phyloP scores from a whole-genome alignment of 2,888 invertebrate genomes.

The Amphimallon solstitiale region DNA sequence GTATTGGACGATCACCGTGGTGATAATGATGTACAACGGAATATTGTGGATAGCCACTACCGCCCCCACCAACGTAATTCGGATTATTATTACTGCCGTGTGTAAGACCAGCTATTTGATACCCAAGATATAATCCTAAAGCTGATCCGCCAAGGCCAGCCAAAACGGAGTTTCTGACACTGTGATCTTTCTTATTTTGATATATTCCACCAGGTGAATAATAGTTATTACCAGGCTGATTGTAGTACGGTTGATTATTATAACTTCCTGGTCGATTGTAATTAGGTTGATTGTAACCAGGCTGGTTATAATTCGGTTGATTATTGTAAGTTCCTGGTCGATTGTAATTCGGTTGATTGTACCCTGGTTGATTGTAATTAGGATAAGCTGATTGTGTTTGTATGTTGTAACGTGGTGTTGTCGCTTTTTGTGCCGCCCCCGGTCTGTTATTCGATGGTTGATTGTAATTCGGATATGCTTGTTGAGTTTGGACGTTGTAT shows the following conservation, averaged over 20 bases:
- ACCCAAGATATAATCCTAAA: slow-evolving; percentile 37
- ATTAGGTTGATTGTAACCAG: slow-evolving; percentile 30
- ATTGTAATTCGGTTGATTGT: slow-evolving; percentile 30
- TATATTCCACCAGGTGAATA: slow-evolving; percentile 9
- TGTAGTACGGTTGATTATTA: slow-evolving; percentile 33
- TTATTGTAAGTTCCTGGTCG: slow-evolving; percentile 11
- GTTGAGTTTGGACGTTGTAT: slow-evolving; percentile 20
- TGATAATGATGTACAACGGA: slow-evolving; percentile 8
- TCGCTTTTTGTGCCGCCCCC: slow-evolving; percentile 14
- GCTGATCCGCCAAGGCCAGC: slow-evolving; percentile 38
- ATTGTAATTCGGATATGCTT: slow-evolving; percentile 16
- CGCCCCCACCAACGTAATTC: slow-evolving; percentile 9
- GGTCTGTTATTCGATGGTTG: slow-evolving; percentile 25
- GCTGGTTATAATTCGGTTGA: slow-evolving; percentile 34
- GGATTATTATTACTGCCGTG: slow-evolving; percentile 10
- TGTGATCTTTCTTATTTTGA: slow-evolving; percentile 28
- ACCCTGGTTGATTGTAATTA: slow-evolving; percentile 23
- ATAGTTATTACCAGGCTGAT: slow-evolving; percentile 15
- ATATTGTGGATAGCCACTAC: slow-evolving; percentile 21
- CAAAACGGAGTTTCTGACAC: slow-evolving; percentile 35
- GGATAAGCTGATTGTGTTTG: slow-evolving; percentile 27
- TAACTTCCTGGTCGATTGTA: slow-evolving; percentile 31
- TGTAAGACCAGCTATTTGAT: slow-evolving; percentile 32
- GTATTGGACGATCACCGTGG: background rate
- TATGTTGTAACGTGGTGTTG: slow-evolving; percentile 33